phyloP scores from a whole-genome alignment of 2,888 invertebrate genomes.

The Micropterix aruncella region DNA sequence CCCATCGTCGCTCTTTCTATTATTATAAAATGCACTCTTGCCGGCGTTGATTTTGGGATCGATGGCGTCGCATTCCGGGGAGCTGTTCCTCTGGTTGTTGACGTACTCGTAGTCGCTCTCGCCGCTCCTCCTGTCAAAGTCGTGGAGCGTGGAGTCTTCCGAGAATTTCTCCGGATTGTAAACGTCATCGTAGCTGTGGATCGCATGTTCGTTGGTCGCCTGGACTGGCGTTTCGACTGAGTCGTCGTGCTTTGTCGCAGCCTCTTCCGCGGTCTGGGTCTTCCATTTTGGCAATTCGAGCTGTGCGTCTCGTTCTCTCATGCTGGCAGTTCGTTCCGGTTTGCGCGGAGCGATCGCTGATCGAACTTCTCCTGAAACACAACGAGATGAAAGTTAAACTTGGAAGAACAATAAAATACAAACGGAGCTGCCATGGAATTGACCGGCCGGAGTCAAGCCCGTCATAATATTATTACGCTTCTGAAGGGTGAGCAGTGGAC shows the following conservation, averaged over 20 bases:
- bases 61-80: slow-evolving; percentile 51
- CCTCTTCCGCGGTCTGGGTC: slow-evolving; percentile 34
- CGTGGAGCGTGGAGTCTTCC: slow-evolving; percentile 19
- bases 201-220: slow-evolving; percentile 32
- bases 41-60: slow-evolving; percentile 28
- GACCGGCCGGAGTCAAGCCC: no score
- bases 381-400: neutral
- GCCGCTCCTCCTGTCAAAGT: slow-evolving; percentile 27
- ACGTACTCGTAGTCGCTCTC: slow-evolving; percentile 52
- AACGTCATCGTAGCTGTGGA: slow-evolving; percentile 35
- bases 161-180: slow-evolving; percentile 33
- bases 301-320: slow-evolving; percentile 64
- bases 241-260: slow-evolving; percentile 30
- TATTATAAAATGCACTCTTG: slow-evolving; percentile 22
- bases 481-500: no score
- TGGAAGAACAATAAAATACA: no score
- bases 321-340: slow-evolving; percentile 75
- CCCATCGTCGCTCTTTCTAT: slow-evolving; percentile 34
- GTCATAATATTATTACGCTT: no score
- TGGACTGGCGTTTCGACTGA: slow-evolving; percentile 23
- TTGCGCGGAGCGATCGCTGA: slow-evolving; percentile 70
- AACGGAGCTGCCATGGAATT: no score
- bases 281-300: slow-evolving; percentile 41
- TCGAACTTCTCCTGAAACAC: slow-evolving; percentile 66
- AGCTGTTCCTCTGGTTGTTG: slow-evolving; percentile 48